Base-by-base conservation (phyloP, 2,888 invertebrate species). In the Drosophila quinaria region DNA sequence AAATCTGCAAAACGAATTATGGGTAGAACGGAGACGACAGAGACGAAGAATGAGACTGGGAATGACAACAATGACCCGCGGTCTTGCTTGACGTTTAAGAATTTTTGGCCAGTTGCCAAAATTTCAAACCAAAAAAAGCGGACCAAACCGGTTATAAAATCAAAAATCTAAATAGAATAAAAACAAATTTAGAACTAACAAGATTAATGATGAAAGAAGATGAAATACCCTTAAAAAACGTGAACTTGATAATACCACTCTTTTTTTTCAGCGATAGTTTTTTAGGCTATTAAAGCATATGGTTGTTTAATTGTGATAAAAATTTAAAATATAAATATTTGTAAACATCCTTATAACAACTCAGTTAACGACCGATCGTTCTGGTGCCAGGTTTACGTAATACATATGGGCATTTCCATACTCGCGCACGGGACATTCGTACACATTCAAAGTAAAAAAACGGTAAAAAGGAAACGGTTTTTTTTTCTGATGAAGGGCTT, bases 21-120 rank as follows among this genome's bases (percentile, higher is more conserved):
- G 42, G 33, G 31, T 5, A 42, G 8, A n/a, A 52, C 29, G 29
- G 15, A 29, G 10, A 29, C 22, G 22, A 10, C 4, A 10, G 31
- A 17, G 54, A 31, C 29, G 11, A 15, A 11, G 25, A 63, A 70
- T 72, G 60, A 78, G 31, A 41, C 42, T 75, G 63, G 56, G 69
- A 73, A 67, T 80, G 87, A 80, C 87, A 82, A 79, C 75, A 86
- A 73, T 83, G 85, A 78, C 73, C 89, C 60, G 81, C 71, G 68
- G 70, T 63, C 58, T 39, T 61, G 22, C 54, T 47, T 73, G 63
- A 70, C 60, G 70, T 25, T 61, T 31, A 29, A 42, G 87, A 64
- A 83, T 64, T 77, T 76, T 78, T 83, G 84, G 87, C 82, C 22
- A 11, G 5, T 49, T 71, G 89, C 82, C 84, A 65, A 70, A 54